These are phyloP conservation scores for Bruchidius siliquastri DNA, from an alignment of 2,888 invertebrate genomes.

Conservation along the genomic window DNA sequence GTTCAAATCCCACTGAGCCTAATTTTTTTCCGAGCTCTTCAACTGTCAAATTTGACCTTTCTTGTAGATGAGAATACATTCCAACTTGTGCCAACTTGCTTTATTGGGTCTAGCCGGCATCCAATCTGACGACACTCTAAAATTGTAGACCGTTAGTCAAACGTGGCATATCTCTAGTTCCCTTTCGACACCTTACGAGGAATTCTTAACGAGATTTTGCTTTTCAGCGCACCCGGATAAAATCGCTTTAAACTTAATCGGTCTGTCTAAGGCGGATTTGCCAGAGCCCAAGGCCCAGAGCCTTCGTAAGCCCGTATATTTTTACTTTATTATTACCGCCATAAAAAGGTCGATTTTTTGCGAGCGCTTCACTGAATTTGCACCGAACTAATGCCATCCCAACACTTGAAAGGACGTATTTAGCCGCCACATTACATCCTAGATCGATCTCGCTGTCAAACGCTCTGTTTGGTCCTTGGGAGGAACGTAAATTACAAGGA, in stretches of 20 bases:
- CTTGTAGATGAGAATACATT: no score
- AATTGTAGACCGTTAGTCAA: slow-evolving; percentile 4
- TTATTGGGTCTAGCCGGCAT: no score
- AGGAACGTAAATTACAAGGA: no score
- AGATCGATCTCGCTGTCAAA: neutral
- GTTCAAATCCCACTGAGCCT: no score
- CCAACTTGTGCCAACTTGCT: no score
- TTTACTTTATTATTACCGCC: neutral
- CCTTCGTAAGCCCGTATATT: neutral
- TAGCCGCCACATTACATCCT: neutral
- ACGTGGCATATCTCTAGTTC: neutral
- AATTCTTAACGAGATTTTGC: neutral
- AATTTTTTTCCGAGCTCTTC: no score
- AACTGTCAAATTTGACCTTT: no score
- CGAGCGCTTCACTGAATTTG: neutral
- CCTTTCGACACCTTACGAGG: neutral
- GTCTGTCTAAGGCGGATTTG: neutral
- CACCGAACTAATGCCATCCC: neutral
- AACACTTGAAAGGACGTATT: neutral
- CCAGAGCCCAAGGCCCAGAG: neutral
- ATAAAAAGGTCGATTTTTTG: neutral
- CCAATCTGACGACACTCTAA: neutral
- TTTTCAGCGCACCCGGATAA: neutral
- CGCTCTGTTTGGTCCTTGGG: neutral
- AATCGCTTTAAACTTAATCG: neutral